phyloP scores from a whole-genome alignment of 2,797 vertebrate genomes.

The Lepidocolaptes lacrymiger region DNA sequence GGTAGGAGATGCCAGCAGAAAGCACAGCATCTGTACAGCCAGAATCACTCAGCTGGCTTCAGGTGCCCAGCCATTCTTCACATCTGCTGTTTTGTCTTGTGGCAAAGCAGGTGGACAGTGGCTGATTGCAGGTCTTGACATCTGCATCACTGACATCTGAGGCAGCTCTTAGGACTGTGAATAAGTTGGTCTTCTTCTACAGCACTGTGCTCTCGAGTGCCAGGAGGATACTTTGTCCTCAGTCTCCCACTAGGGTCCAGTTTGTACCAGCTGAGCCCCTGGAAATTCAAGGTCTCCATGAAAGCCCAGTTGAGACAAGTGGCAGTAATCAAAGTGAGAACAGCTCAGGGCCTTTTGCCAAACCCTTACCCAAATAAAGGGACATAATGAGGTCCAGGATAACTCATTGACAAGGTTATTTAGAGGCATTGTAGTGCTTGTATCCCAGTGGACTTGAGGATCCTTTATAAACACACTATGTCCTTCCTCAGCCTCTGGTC shows the following conservation, averaged over 20 bases:
- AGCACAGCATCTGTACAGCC: background rate
- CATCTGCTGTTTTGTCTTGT: background rate
- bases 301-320: background rate
- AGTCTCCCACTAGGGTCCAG: background rate
- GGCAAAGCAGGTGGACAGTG: background rate
- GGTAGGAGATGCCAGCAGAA: background rate
- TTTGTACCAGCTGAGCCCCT: background rate
- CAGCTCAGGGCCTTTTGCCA: background rate
- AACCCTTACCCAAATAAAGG: background rate
- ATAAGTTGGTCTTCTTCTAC: background rate
- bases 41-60: background rate
- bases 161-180: background rate
- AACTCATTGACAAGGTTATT: background rate
- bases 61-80: background rate
- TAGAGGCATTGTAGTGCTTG: fast-evolving
- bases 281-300: background rate
- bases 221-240: fast-evolving
- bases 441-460: background rate
- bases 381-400: background rate
- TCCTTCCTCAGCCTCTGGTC: background rate
- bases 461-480: fast-evolving
- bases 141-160: fast-evolving
- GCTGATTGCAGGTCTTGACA: background rate
- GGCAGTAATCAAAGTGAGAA: background rate
- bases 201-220: background rate